Evolutionary conservation across 2,888 invertebrate species (phyloP), one percentile per base, ranked within the genome.

Genomic region (Atethmia centrago): DNA sequence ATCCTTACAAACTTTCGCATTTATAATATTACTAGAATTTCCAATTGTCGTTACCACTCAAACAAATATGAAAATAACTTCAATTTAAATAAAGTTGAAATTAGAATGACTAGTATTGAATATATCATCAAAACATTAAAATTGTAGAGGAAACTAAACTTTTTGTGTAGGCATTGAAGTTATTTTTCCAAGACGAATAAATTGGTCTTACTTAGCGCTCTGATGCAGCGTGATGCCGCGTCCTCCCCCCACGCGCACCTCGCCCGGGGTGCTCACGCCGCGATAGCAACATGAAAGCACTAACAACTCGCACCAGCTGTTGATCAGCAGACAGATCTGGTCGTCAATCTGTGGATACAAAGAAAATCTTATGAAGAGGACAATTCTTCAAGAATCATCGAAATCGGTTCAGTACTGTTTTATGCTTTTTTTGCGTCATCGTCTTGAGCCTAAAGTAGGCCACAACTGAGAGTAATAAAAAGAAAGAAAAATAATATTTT

Each of bases 241-340:
- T 7, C 94, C 95, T 19, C 94, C 95, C 12, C 96, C 96, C 2
- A 98, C 98, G 79, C 98, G 97, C 87, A 99, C 99, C 93, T 99
- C 98, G 16, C 99, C 98, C 12, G 99, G 99, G 67, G 98, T 98
- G 82, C 98, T 97, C 93, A 99, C 98, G 55, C 99, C 99, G 80
- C 99, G 98, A 97, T 99, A 99, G 93, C 99, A 99, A 95, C 99
- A 99, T 66, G 99, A 99, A 91, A 99, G 98, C 82, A 99, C 97
- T 86, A 99, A 95, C 88, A 99, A 96, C 95, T 99, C 99, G 95
- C 99, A 99, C 99, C 99, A 99, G 80, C 99, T 99, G 95, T 99
- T 99, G 91, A 99, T 99, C 85, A 99, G 97, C 90, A 99, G 96
- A 91, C 99, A 98, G 90, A 99, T 99, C 96, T 99, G 99, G 96